These are phyloP conservation scores for Cassiopea andromeda DNA, from an alignment of 30 jellyfish, hydroid and myxozoan genomes.

Conservation along the genomic window DNA sequence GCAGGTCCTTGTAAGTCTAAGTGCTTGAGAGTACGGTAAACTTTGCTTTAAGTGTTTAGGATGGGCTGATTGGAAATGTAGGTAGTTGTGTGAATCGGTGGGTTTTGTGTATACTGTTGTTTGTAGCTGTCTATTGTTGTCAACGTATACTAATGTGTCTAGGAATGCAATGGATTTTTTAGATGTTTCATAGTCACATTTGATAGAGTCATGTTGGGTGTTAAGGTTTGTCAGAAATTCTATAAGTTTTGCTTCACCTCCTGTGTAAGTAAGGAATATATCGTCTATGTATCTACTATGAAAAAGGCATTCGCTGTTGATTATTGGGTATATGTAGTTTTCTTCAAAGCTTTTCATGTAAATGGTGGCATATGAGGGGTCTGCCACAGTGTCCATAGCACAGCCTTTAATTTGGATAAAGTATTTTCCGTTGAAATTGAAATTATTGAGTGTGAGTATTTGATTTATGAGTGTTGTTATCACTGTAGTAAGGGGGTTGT, in stretches of 20 bases:
- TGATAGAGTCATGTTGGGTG: slow-evolving; percentile 25
- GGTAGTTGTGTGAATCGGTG: slow-evolving; percentile 36
- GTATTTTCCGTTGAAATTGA: not conserved
- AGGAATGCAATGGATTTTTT: slow-evolving; percentile 7
- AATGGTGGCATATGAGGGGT: no score
- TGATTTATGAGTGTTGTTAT: not conserved
- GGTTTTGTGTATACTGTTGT: slow-evolving; percentile 41
- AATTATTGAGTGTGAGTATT: no score
- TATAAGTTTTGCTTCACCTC: no score
- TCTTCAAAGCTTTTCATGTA: not conserved
- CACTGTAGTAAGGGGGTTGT: not conserved
- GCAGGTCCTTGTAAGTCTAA: not conserved
- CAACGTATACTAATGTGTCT: slow-evolving; percentile 28
- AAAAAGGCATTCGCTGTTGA: not conserved
- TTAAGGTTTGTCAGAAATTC: not conserved
- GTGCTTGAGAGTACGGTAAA: not conserved
- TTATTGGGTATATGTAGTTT: not conserved
- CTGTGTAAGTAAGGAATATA: not conserved
- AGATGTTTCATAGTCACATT: slow-evolving; percentile 25
- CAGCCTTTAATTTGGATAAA: not conserved
- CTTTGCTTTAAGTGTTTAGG: not conserved
- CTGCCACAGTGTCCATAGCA: no score
- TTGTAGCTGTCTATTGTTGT: not conserved
- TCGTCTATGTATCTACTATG: slow-evolving; percentile 23
- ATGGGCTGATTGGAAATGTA: not conserved